phyloP scores from a whole-genome alignment of 2,888 invertebrate species.

The Epinotia nisella region DNA sequence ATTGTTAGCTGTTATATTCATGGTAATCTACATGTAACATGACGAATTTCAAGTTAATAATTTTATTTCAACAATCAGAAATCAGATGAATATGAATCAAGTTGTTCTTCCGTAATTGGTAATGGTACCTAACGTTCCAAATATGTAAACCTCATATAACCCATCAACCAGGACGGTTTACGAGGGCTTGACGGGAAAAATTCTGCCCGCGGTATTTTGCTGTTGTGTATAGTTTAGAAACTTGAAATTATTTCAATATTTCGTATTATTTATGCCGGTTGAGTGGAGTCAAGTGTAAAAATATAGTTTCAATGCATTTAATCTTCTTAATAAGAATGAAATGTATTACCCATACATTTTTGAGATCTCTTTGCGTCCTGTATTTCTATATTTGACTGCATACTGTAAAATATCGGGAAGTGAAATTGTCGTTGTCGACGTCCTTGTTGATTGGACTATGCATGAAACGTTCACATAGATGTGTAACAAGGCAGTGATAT shows the following conservation, averaged over 20 bases:
- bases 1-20: conserved; percentile 4
- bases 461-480: conserved; percentile 54
- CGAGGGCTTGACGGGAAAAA: not conserved
- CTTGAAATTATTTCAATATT: not conserved
- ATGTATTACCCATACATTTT: not conserved
- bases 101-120: not conserved
- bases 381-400: not conserved
- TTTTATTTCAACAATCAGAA: not conserved
- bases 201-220: conserved; percentile 7
- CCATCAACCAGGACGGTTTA: not conserved
- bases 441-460: conserved; percentile 20
- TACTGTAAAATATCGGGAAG: conserved; percentile 3
- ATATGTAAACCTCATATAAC: conserved; percentile 41
- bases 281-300: not conserved
- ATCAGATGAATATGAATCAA: not conserved
- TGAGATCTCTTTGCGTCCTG: not conserved
- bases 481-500: conserved; percentile 72
- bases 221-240: not conserved
- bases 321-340: not conserved
- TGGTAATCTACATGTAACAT: not conserved
- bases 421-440: not conserved
- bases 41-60: not conserved
- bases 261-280: not conserved
- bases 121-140: conserved; percentile 16
- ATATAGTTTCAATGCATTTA: not conserved